These are phyloP conservation scores for Scaptomyza reducta DNA, from an alignment of 2,888 invertebrate species.

Conservation along the genomic window DNA sequence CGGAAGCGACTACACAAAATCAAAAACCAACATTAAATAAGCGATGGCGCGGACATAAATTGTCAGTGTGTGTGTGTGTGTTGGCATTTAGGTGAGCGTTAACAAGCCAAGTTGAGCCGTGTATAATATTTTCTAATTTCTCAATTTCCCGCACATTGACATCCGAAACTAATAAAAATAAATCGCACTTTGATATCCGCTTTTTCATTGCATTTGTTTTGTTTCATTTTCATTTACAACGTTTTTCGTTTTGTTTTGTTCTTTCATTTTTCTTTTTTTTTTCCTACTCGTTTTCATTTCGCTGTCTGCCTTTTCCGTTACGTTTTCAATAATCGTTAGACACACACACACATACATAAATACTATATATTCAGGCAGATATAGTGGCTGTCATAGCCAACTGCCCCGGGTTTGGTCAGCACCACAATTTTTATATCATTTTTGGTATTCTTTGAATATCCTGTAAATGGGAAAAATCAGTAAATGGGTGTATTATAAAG, in stretches of 20 bases:
- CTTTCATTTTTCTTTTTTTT: constrained; percentile 7
- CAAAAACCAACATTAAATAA: constrained; percentile 42
- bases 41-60: constrained; percentile 31
- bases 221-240: constrained; percentile 21
- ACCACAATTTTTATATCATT: constrained; percentile 71
- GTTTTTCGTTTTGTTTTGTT: constrained; percentile 18
- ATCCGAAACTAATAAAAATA: constrained; percentile 81
- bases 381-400: constrained; percentile 53
- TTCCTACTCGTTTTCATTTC: constrained; percentile 12
- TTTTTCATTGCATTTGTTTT: constrained; percentile 48
- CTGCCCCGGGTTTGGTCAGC: constrained; percentile 45
- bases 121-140: constrained; percentile 81
- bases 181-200: constrained; percentile 80
- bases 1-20: constrained; percentile 46
- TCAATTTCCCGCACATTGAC: constrained; percentile 81
- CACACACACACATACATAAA: constrained; percentile 21
- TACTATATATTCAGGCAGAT: constrained; percentile 30
- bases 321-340: constrained; percentile 70
- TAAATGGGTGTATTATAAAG: background rate
- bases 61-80: constrained; percentile 16
- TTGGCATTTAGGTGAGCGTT: constrained; percentile 59
- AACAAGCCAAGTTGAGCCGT: constrained; percentile 63
- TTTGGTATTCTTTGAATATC: constrained; percentile 41
- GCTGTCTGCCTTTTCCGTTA: constrained; percentile 24
- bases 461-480: background rate